A percentile compares a stretch with the other conserved stretches of the same genome.
Conservation (phyloP, 2,888 invertebrate species). For the Halictus ligatus region DNA sequence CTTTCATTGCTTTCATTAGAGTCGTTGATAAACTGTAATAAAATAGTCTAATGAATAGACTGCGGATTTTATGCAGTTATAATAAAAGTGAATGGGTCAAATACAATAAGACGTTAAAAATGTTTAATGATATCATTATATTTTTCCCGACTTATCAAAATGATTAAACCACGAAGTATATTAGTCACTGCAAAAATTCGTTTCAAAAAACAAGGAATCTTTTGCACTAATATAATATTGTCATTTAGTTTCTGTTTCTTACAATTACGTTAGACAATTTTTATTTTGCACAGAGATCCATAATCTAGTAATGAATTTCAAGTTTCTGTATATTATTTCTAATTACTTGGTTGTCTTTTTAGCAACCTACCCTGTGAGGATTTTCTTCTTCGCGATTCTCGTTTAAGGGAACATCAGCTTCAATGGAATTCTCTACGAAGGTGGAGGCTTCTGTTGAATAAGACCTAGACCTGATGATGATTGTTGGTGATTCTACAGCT, state of each 20-base stretch:
- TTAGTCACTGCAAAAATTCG: no score
- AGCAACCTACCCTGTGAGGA: constrained; percentile 40
- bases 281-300: no score
- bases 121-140: no score
- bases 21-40: constrained; percentile 52
- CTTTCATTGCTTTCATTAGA: constrained; percentile 42
- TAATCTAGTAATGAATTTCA: background rate
- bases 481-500: constrained; percentile 58
- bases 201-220: no score
- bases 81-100: no score
- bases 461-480: constrained; percentile 72
- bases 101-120: no score
- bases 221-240: no score
- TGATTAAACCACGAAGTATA: no score
- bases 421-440: constrained; percentile 48
- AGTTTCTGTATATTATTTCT: background rate
- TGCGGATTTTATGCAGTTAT: no score
- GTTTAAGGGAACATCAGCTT: background rate
- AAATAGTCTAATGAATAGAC: background rate
- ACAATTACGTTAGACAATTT: no score
- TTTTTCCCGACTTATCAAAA: no score
- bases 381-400: constrained; percentile 43
- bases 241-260: no score
- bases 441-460: constrained; percentile 66
- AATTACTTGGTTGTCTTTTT: background rate